A percentile compares a stretch with the other conserved stretches of the same genome.
These are phyloP conservation scores for Coregonus suidteri DNA, from an alignment of 2,797 vertebrate species.

Conservation along the genomic window DNA sequence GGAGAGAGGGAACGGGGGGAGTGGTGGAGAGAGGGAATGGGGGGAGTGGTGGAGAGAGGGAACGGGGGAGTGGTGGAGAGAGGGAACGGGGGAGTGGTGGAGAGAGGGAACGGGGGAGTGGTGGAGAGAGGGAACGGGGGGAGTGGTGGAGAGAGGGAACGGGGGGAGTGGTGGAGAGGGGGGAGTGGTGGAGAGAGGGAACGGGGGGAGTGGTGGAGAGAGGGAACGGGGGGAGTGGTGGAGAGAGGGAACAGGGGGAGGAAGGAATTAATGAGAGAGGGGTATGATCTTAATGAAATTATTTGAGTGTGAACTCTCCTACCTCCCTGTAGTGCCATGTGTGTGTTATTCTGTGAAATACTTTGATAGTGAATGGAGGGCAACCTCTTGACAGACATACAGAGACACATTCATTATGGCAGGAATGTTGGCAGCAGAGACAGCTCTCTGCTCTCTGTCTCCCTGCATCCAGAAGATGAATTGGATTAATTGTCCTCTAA, in stretches of 20 bases:
- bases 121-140: slow-evolving; percentile 12
- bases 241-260: slow-evolving; percentile 27
- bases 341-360: background rate
- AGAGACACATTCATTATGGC: slow-evolving; percentile 14
- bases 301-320: background rate
- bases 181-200: slow-evolving; percentile 12
- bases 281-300: background rate
- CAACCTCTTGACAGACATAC: slow-evolving; percentile 4
- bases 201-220: background rate
- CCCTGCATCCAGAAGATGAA: slow-evolving; percentile 16
- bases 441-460: background rate
- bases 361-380: background rate
- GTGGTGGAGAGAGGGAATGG: slow-evolving; percentile 21
- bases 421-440: background rate
- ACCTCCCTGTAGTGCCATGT: background rate
- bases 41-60: background rate
- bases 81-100: slow-evolving; percentile 9
- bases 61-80: slow-evolving; percentile 35
- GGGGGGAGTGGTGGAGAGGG: slow-evolving; percentile 26
- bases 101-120: slow-evolving; percentile 32
- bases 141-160: slow-evolving; percentile 22
- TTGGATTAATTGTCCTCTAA: slow-evolving; percentile 53
- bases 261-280: background rate
- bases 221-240: background rate
- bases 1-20: background rate